Conservation (phyloP, 1,140 invertebrate genomes). For the Heliothis subflexa region DNA sequence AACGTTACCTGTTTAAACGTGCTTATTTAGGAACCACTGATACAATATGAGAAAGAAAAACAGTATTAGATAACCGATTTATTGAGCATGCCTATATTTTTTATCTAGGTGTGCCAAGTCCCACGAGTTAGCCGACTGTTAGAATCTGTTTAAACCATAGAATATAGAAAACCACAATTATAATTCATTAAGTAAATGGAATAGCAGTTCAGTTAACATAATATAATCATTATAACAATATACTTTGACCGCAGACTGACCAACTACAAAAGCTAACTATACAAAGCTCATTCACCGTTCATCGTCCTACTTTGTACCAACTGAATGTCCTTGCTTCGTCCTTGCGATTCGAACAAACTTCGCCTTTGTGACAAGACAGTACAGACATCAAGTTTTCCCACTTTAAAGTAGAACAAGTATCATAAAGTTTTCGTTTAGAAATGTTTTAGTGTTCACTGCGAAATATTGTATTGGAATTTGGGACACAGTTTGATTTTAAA, state of each 20-base stretch:
- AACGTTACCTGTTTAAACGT: no score
- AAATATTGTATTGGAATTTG: neutral
- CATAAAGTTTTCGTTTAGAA: neutral
- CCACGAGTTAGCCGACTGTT: no score
- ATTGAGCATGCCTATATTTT: no score
- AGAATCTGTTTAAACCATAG: neutral
- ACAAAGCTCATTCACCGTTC: conserved; percentile 7
- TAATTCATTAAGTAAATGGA: neutral
- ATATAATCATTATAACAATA: neutral
- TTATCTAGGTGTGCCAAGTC: no score
- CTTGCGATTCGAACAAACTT: conserved; percentile 29
- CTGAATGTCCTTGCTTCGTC: conserved; percentile 5
- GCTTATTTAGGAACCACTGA: no score
- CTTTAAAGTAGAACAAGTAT: conserved; percentile 22
- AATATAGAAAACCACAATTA: neutral
- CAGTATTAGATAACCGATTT: neutral
- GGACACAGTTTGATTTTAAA: neutral
- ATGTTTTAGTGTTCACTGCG: conserved; percentile 1
- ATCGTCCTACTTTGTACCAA: neutral
- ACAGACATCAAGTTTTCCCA: conserved; percentile 14
- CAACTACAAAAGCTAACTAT: neutral
- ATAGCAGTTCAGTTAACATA: neutral
- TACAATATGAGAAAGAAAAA: no score
- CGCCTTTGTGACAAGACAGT: conserved; percentile 21
- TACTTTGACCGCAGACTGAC: conserved; percentile 4